These are phyloP conservation scores for Willowsia nigromaculata DNA, from an alignment of 2,888 invertebrate species.

Conservation along the genomic window DNA sequence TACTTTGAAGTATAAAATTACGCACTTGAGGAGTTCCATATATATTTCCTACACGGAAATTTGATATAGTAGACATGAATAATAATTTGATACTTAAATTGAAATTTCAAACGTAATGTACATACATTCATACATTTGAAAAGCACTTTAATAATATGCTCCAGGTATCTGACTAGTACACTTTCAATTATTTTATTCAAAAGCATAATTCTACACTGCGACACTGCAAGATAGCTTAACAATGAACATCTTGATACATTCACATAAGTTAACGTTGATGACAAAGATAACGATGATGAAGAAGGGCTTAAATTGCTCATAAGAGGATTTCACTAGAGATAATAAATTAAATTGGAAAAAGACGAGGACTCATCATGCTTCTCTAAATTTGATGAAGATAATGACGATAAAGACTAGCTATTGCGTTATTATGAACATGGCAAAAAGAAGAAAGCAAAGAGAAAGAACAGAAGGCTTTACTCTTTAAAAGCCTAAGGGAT, in stretches of 20 bases:
- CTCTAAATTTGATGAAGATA: not conserved
- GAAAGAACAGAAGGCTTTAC: not conserved
- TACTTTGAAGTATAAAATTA: not conserved
- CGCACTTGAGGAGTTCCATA: not conserved
- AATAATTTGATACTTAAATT: too few species aligned
- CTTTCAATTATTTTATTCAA: too few species aligned
- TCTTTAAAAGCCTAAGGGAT: slow-evolving; percentile 19
- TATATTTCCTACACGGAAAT: not conserved
- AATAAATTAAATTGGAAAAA: not conserved
- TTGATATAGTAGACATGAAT: not conserved
- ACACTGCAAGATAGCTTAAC: too few species aligned
- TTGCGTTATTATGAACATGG: not conserved
- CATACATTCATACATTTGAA: too few species aligned
- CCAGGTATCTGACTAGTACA: too few species aligned
- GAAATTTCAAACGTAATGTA: too few species aligned
- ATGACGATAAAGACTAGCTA: not conserved
- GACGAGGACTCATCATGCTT: not conserved
- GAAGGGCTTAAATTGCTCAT: not conserved
- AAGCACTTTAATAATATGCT: too few species aligned
- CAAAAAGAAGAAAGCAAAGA: not conserved
- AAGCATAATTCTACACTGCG: too few species aligned
- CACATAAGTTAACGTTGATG: not conserved
- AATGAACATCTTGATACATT: too few species aligned
- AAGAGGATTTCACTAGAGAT: not conserved
- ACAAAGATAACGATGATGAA: not conserved